Percentiles rank a stretch among this genome's conserved stretches.
phyloP scores from a whole-genome alignment of 2,113 vertebrate species.

The Todiramphus saurophagus region DNA sequence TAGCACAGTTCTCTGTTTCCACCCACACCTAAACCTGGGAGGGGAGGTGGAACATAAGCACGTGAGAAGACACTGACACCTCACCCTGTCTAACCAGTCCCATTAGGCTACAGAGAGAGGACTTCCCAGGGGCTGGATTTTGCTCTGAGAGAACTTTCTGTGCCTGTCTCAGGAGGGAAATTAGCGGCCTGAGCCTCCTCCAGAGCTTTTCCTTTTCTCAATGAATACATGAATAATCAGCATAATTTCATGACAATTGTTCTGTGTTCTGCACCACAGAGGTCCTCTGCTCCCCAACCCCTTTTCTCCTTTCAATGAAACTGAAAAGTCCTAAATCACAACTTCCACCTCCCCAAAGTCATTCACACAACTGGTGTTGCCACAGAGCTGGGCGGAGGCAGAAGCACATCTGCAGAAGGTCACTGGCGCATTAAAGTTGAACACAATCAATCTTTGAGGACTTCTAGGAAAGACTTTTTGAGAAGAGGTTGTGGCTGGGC shows the following conservation, averaged over 20 bases:
- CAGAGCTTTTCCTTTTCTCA: neutral
- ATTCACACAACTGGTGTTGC: neutral
- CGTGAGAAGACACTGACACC: neutral
- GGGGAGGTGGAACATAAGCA: neutral
- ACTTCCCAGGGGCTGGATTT: neutral
- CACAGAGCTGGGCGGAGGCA: neutral
- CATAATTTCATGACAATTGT: neutral
- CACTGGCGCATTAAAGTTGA: neutral
- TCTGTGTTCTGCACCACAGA: neutral
- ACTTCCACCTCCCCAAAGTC: neutral
- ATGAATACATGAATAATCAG: conserved; percentile 18
- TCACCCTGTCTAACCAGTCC: neutral
- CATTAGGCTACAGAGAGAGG: neutral
- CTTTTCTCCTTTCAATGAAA: neutral
- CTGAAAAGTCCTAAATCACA: neutral
- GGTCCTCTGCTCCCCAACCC: neutral
- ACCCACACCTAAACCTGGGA: neutral
- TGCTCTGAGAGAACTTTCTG: neutral
- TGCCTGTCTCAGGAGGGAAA: neutral
- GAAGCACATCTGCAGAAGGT: neutral
- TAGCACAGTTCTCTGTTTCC: neutral
- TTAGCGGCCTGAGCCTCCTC: neutral
- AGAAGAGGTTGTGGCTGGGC: neutral
- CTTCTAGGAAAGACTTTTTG: neutral
- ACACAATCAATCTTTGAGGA: neutral